Conservation (phyloP, 2,113 vertebrate genomes). For the Oxyura jamaicensis region DNA sequence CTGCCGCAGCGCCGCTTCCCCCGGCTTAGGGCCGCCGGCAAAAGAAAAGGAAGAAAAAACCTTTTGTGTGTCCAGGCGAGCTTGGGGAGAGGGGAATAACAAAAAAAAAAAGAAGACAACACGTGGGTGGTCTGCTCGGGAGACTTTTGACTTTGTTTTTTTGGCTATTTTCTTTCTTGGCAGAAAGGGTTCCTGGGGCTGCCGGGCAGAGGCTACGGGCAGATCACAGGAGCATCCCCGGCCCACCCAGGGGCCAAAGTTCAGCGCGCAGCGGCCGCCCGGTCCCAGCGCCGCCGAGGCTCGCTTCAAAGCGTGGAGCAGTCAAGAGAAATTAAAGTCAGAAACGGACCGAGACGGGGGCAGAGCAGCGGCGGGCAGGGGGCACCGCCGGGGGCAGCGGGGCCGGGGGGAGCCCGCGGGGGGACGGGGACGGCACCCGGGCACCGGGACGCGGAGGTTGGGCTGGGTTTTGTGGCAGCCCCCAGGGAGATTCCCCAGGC, state of each 20-base stretch:
- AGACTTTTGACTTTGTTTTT: conserved; percentile 66
- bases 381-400: not conserved
- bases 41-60: not conserved
- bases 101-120: not conserved
- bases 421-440: too few species aligned
- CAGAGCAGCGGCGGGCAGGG: not conserved
- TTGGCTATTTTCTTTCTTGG: conserved; percentile 54
- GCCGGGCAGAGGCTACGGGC: conserved; percentile 18
- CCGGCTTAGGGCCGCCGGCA: not conserved
- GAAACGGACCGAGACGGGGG: not conserved
- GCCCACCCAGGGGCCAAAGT: conserved; percentile 69
- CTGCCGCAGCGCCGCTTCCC: not conserved
- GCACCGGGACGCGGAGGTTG: not conserved
- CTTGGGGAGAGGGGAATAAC: not conserved
- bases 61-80: conserved; percentile 45
- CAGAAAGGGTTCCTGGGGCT: conserved; percentile 63
- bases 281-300: not conserved
- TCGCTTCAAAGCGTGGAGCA: conserved; percentile 40
- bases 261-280: conserved; percentile 8
- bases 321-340: conserved; percentile 67
- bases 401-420: not conserved
- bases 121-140: conserved; percentile 57
- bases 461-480: not conserved
- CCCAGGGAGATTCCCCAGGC: not conserved
- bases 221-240: conserved; percentile 61